Evolutionary conservation across 2,797 vertebrate genomes (phyloP), one percentile per base, ranked within the genome.

Genomic region (Siniperca scherzeri): DNA sequence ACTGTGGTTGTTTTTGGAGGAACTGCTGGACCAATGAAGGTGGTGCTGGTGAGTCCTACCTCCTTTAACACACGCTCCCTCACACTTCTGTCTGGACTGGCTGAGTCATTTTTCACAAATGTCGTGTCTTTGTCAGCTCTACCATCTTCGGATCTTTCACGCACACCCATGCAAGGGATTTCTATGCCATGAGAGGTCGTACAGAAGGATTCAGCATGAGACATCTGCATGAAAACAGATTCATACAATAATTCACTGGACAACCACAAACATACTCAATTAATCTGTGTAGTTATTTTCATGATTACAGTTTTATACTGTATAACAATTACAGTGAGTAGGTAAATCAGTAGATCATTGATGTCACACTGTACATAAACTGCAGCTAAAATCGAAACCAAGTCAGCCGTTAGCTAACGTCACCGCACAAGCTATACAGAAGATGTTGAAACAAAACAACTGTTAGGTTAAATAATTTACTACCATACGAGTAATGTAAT

Each of bases 21-120:
- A 77, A 92, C 93, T 0, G 84, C 67, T 10, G 96, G 95, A 12
- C 95, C 96, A 7, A 96, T 97, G 73, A 96, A 97, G 5, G 83
- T 70, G 53, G 83, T 70, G 88, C 96, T 96, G 78, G 94, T 96
- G 83, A 92, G 46, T 27, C 93, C 92, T 1, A 96, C 89, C 66
- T 94, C 77, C 81, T 92, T 94, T 17, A 93, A 52, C 11, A 93
- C 94, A 0, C 85, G 86, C 16, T 93, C 87, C 82, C 86, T 90
- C 38, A 33, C 80, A 40, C 27, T 64, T 19, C 2, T 59, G 5
- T 80, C 75, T 8, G 61, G n/a, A 67, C 52, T 60, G 36, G 17
- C 61, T 27, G 40, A 22, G 6, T 71, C 46, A 13, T 8, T 77
- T 11, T 12, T 65, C 67, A 22, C 61, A 62, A 16, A 4, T 4